These are phyloP conservation scores for Crocidura indochinensis DNA, from an alignment of 2,797 vertebrate species.

Conservation along the genomic window DNA sequence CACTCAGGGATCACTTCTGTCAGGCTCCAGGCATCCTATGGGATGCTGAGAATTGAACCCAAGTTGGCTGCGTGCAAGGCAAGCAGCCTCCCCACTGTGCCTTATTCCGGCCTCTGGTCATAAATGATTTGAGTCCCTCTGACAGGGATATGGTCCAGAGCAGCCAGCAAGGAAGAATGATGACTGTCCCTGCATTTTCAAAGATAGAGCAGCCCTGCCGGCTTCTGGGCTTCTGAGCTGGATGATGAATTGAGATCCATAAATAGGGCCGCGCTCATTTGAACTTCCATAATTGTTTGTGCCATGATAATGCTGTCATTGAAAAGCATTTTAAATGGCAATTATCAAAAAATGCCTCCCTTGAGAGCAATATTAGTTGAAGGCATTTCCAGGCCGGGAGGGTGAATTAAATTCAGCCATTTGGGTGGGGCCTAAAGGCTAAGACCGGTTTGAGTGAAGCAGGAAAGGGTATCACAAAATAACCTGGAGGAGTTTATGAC, in stretches of 20 bases:
- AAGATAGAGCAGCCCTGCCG: neutral
- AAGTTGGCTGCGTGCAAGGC: no score
- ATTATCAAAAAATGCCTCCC: constrained; percentile 52
- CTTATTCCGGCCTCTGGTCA: no score
- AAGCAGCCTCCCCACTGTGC: no score
- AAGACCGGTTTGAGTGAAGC: neutral
- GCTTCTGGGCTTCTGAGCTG: neutral
- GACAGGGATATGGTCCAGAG: neutral
- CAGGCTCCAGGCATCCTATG: no score
- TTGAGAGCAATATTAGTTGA: neutral
- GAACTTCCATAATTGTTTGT: constrained; percentile 60
- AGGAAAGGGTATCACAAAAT: neutral
- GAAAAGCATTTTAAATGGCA: constrained; percentile 64
- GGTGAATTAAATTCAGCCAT: neutral
- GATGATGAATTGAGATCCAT: constrained; percentile 56
- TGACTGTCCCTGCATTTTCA: constrained; percentile 29
- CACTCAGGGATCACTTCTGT: no score
- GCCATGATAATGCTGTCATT: neutral
- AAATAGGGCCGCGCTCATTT: constrained; percentile 28
- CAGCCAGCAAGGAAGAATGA: constrained; percentile 8
- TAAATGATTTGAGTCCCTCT: neutral
- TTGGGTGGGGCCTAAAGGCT: no score
- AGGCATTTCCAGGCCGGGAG: neutral
- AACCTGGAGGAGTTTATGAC: neutral
- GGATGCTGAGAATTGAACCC: no score